Conservation (phyloP, 1,140 invertebrate species). For the Physella acuta region DNA sequence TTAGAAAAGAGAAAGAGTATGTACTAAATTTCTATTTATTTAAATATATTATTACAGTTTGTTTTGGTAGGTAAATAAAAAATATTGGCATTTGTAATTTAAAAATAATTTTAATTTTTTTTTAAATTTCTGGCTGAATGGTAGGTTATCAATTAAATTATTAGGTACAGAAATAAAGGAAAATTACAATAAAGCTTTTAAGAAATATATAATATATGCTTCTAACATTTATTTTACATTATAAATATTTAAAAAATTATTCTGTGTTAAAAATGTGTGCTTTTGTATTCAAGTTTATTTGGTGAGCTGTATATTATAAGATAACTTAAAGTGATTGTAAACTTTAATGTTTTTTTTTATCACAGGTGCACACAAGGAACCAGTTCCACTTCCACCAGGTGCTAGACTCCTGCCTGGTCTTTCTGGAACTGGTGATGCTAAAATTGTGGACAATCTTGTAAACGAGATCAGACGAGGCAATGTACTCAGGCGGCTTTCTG, state of each 20-base stretch:
- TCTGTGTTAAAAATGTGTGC: too few species aligned
- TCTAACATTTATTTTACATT: too few species aligned
- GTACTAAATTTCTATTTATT: constrained; percentile 11
- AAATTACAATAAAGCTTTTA: too few species aligned
- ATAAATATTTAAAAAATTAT: too few species aligned
- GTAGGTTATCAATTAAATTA: too few species aligned
- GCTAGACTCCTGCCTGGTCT: constrained; percentile 15
- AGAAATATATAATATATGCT: too few species aligned
- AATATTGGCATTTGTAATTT: background rate
- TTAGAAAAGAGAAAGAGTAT: constrained; percentile 39
- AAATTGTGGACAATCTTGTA: constrained; percentile 54
- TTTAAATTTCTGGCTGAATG: too few species aligned
- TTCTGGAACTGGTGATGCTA: constrained; percentile 23
- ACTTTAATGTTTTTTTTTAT: too few species aligned
- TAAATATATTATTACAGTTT: background rate
- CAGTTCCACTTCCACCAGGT: constrained; percentile 6
- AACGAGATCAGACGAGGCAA: constrained; percentile 50
- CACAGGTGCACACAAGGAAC: constrained; percentile 9
- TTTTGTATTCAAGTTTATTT: too few species aligned
- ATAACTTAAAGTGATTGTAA: too few species aligned
- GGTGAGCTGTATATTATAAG: too few species aligned
- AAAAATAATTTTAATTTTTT: background rate
- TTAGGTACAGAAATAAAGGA: too few species aligned
- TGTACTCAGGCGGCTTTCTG: constrained; percentile 48
- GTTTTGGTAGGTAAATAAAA: background rate